Evolutionary conservation across 2,113 vertebrate species (phyloP).

Genomic region (Willisornis vidua): DNA sequence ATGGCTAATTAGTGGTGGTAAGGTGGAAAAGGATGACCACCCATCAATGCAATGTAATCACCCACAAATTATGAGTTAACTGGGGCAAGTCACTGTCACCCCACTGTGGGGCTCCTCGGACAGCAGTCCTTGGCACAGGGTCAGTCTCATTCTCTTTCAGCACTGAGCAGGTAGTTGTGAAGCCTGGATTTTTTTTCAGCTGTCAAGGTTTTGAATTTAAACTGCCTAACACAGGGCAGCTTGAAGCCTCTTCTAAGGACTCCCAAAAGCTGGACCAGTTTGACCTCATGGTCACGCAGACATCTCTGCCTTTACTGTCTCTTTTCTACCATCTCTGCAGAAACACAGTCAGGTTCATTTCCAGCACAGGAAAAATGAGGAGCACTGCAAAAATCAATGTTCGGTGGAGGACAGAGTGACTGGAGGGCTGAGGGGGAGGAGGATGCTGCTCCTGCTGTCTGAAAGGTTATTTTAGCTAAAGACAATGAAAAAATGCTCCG

Average conservation of each 20-base stretch:
- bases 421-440: slow-evolving; percentile 7
- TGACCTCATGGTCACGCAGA: not conserved
- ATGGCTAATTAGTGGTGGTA: not conserved
- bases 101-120: not conserved
- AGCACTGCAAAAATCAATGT: not conserved
- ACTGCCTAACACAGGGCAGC: not conserved
- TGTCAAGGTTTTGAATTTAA: not conserved
- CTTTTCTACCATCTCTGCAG: not conserved
- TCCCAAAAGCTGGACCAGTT: not conserved
- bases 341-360: not conserved
- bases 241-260: not conserved
- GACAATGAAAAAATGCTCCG: not conserved
- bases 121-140: not conserved
- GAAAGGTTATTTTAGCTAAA: slow-evolving; percentile 5
- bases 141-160: not conserved
- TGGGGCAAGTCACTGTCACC: not conserved
- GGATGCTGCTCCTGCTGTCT: not conserved
- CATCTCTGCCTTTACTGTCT: not conserved
- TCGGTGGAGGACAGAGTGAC: not conserved
- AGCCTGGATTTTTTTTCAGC: not conserved
- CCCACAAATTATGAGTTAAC: not conserved
- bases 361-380: slow-evolving; percentile 5
- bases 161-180: not conserved
- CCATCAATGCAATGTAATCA: not conserved
- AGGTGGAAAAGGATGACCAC: not conserved